These are phyloP conservation scores for Eptatretus atami DNA, from an alignment of 2,797 vertebrate species.

Conservation along the genomic window DNA sequence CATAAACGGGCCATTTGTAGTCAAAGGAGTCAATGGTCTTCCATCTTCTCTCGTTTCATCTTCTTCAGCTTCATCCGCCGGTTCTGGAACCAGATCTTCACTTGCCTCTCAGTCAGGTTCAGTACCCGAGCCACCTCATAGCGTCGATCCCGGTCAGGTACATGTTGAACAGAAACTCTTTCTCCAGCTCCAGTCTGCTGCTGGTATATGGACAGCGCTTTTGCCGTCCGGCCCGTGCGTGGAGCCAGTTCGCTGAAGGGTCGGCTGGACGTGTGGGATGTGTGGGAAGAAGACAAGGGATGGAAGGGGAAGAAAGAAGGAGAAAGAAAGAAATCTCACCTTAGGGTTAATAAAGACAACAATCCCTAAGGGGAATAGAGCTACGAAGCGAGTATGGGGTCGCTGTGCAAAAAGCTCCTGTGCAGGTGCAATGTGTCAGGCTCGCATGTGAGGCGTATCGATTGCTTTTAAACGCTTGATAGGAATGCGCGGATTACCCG, in stretches of 20 bases:
- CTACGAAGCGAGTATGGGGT: too few species aligned
- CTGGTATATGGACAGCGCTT: constrained; percentile 78
- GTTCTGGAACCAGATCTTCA: constrained; percentile 99
- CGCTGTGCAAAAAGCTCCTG: too few species aligned
- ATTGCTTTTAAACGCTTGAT: too few species aligned
- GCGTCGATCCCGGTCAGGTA: constrained; percentile 90
- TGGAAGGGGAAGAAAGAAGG: too few species aligned
- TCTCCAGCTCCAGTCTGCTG: constrained; percentile 94
- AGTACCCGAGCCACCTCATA: constrained; percentile 76
- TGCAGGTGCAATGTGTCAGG: too few species aligned
- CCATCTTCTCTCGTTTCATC: constrained; percentile 39
- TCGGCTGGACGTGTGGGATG: constrained; percentile 20
- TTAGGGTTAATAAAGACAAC: too few species aligned
- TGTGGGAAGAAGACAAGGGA: too few species aligned
- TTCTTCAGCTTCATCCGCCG: constrained; percentile 98
- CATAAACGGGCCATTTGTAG: too few species aligned
- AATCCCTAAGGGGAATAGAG: too few species aligned
- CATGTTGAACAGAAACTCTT: constrained; percentile 97
- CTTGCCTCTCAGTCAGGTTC: constrained; percentile 87
- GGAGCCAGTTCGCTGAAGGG: constrained; percentile 78
- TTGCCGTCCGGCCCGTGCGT: constrained; percentile 72
- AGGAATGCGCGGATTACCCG: too few species aligned
- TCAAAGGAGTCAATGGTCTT: not conserved
- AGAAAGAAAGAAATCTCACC: too few species aligned
- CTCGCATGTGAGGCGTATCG: too few species aligned